phyloP scores from a whole-genome alignment of 2,888 invertebrate species.

The Andrena praecox region DNA sequence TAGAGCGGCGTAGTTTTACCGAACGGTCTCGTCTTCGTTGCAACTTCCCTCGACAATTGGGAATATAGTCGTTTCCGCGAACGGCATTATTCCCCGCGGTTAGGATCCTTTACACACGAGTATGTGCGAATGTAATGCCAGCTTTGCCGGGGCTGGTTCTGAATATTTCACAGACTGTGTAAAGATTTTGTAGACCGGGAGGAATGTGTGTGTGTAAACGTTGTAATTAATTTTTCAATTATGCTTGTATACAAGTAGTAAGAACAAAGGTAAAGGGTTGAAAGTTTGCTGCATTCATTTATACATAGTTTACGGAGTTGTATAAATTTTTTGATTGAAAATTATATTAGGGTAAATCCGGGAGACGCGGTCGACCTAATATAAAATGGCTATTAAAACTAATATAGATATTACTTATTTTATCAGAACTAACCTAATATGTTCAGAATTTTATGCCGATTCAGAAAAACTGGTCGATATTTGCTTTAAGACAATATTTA shows the following conservation, averaged over 20 bases:
- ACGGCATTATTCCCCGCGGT: not conserved
- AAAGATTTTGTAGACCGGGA: not conserved
- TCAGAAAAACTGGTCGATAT: no score
- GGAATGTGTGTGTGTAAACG: not conserved
- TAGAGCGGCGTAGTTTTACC: constrained; percentile 42
- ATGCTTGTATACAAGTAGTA: not conserved
- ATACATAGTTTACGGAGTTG: no score
- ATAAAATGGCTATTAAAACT: no score
- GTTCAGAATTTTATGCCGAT: no score
- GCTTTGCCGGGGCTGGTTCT: constrained; percentile 16
- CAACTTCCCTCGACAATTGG: constrained; percentile 10
- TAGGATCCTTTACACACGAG: not conserved
- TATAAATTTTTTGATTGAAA: no score
- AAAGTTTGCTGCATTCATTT: no score
- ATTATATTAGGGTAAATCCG: no score
- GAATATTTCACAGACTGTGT: constrained; percentile 13
- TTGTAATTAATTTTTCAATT: no score
- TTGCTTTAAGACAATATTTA: no score
- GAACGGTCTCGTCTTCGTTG: constrained; percentile 39
- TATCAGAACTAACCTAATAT: no score
- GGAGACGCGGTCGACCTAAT: no score
- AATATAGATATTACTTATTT: no score
- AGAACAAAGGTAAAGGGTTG: not conserved
- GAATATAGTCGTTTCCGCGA: constrained; percentile 16
- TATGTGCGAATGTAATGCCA: constrained; percentile 12